These are phyloP conservation scores for Malurus splendens DNA, from an alignment of 2,797 vertebrate species.

Conservation along the genomic window DNA sequence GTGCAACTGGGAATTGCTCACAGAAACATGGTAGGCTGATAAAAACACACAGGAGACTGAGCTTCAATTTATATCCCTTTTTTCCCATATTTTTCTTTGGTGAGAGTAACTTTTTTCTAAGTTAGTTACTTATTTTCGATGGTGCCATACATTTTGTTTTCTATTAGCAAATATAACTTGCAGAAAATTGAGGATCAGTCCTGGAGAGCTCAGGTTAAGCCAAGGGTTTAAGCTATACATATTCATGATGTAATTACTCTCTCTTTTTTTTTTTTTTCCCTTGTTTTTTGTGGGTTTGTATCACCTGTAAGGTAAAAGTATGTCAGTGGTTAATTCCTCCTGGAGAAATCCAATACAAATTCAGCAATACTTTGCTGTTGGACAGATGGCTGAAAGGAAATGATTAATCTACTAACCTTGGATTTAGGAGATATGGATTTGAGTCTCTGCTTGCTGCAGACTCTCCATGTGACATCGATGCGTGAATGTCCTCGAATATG, in stretches of 20 bases:
- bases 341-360: slow-evolving; percentile 23
- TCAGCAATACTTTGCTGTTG: slow-evolving; percentile 7
- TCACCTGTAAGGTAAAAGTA: neutral
- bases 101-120: neutral
- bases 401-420: slow-evolving; percentile 59
- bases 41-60: neutral
- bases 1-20: neutral
- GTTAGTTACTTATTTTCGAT: neutral
- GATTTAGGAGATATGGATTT: slow-evolving; percentile 45
- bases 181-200: neutral
- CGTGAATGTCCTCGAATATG: slow-evolving; percentile 5
- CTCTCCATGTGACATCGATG: slow-evolving; percentile 26
- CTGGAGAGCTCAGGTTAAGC: neutral
- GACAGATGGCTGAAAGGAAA: slow-evolving; percentile 47
- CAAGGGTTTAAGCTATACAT: neutral
- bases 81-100: neutral
- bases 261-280: neutral
- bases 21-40: neutral
- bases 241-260: neutral
- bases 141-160: neutral
- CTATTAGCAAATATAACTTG: neutral
- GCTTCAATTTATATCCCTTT: neutral
- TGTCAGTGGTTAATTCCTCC: neutral
- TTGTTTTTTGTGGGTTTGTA: neutral
- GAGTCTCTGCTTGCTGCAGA: slow-evolving; percentile 27